Conservation (phyloP, 2,113 vertebrate species). For the Solea senegalensis region DNA sequence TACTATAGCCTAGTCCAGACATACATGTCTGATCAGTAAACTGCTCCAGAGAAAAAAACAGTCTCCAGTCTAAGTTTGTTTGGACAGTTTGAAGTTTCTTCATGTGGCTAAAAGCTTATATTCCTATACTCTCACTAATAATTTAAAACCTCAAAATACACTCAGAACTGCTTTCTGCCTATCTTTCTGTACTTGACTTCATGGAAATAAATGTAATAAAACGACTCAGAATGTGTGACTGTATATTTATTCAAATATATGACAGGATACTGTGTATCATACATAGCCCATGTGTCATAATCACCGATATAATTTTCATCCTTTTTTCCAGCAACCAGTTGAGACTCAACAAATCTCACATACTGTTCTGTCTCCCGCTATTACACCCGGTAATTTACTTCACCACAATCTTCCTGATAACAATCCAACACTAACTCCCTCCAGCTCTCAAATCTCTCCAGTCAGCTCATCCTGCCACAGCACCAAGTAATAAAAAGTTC, state of each 20-base stretch:
- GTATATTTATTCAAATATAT: slow-evolving; percentile 73
- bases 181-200: slow-evolving; percentile 12
- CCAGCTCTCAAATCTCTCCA: slow-evolving; percentile 31
- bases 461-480: slow-evolving; percentile 28
- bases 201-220: slow-evolving; percentile 46
- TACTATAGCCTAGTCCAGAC: no score
- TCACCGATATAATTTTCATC: slow-evolving; percentile 44
- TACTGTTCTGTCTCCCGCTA: slow-evolving; percentile 31
- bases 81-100: background rate
- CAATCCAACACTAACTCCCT: slow-evolving; percentile 44
- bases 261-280: slow-evolving; percentile 58
- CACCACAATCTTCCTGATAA: slow-evolving; percentile 40
- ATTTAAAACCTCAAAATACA: background rate
- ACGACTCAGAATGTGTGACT: slow-evolving; percentile 55
- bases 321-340: slow-evolving; percentile 42
- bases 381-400: slow-evolving; percentile 19
- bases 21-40: background rate
- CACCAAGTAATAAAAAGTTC: slow-evolving; percentile 49
- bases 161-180: background rate
- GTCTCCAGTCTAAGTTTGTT: background rate
- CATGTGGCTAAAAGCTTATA: background rate
- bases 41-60: background rate
- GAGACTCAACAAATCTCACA: slow-evolving; percentile 48
- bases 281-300: slow-evolving; percentile 61
- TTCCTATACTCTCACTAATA: background rate